These are phyloP conservation scores for Grapholita molesta DNA, from an alignment of 1,140 invertebrate species.

Conservation along the genomic window DNA sequence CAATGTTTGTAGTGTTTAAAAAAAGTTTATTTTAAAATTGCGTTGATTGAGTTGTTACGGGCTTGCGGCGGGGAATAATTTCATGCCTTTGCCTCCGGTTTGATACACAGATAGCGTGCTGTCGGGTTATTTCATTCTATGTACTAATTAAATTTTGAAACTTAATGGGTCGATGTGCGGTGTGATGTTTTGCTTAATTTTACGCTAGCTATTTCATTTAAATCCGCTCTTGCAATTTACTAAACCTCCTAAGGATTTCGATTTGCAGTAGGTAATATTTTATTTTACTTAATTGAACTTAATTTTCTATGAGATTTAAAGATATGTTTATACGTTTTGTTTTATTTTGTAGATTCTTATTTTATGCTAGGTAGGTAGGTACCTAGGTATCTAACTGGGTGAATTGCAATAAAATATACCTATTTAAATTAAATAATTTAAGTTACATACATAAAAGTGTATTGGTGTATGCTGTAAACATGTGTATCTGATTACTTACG, in stretches of 20 bases:
- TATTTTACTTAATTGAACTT: neutral
- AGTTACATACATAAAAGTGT: too few relatives aligned
- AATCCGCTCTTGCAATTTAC: neutral
- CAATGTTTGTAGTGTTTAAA: conserved; percentile 54
- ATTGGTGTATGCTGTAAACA: too few relatives aligned
- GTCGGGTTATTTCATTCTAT: neutral
- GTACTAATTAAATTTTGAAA: conserved; percentile 5
- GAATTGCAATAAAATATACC: too few relatives aligned
- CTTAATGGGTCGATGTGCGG: neutral
- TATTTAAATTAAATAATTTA: too few relatives aligned
- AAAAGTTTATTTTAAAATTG: conserved; percentile 72
- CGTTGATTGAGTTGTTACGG: conserved; percentile 75
- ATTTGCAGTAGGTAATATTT: neutral
- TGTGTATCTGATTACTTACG: too few relatives aligned
- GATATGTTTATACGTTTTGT: too few relatives aligned
- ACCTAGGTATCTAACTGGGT: too few relatives aligned
- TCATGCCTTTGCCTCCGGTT: conserved; percentile 49
- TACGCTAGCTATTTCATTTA: neutral
- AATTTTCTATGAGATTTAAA: too few relatives aligned
- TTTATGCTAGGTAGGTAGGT: too few relatives aligned
- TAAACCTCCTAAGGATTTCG: too few relatives aligned
- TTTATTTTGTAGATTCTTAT: too few relatives aligned
- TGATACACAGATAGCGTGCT: conserved; percentile 43
- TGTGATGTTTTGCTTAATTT: conserved; percentile 6
- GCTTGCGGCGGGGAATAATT: conserved; percentile 46